These are phyloP conservation scores for Gallirallus australis DNA, from an alignment of 2,797 vertebrate species.

Conservation along the genomic window DNA sequence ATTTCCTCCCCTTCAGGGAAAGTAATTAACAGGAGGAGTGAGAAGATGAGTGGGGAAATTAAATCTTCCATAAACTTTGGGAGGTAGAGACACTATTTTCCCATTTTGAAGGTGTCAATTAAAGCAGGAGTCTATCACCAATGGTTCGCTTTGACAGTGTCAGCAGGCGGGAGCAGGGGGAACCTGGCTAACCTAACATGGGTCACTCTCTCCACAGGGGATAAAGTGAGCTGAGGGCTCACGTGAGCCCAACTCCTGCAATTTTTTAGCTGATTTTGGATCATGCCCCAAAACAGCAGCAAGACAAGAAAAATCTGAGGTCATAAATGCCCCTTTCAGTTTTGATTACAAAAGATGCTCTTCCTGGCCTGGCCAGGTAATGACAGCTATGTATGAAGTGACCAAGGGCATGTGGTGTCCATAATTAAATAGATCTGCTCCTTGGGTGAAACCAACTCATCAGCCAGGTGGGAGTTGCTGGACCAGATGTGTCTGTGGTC, in stretches of 20 bases:
- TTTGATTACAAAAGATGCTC: neutral
- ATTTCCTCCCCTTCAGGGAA: neutral
- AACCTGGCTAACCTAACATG: neutral
- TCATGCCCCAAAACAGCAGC: neutral
- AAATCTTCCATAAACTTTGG: conserved; percentile 30
- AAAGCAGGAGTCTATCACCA: conserved; percentile 11
- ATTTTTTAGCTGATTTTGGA: neutral
- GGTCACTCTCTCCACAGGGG: neutral
- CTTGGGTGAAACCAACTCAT: neutral
- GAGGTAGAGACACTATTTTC: conserved; percentile 15
- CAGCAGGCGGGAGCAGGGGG: neutral
- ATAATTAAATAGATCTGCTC: neutral
- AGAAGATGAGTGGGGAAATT: neutral
- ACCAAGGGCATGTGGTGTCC: neutral
- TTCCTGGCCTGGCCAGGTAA: neutral
- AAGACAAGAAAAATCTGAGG: neutral
- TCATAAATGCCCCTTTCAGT: neutral
- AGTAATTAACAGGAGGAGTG: neutral
- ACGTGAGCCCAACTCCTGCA: neutral
- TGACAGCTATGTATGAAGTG: neutral
- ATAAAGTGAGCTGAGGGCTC: fast-evolving
- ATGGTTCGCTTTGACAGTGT: neutral
- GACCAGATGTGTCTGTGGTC: neutral
- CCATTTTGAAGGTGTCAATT: conserved; percentile 20
- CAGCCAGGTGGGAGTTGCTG: neutral